Evolutionary conservation across 2,797 vertebrate species (phyloP).

Genomic region (Astyanax mexicanus): DNA sequence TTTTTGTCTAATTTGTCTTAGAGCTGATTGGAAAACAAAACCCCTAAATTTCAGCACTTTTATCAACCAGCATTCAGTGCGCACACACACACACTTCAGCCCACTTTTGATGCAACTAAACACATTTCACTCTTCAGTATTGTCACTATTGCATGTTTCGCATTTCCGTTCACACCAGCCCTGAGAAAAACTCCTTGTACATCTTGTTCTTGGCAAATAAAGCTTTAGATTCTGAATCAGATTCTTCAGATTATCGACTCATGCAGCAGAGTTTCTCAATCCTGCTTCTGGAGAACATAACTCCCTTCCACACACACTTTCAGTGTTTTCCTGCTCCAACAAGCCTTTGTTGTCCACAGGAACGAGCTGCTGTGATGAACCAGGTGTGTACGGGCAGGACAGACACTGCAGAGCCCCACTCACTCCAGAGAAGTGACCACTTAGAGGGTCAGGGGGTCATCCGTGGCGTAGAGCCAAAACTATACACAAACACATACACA

Average conservation of each 20-base stretch:
- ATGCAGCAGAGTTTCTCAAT: background rate
- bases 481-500: background rate
- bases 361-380: background rate
- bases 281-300: background rate
- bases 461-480: too few species aligned
- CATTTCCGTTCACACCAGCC: background rate
- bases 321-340: background rate
- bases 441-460: background rate
- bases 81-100: too few species aligned
- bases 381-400: background rate
- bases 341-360: background rate
- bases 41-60: too few species aligned
- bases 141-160: background rate
- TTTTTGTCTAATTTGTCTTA: too few species aligned
- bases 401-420: too few species aligned
- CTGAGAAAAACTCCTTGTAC: background rate
- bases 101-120: background rate
- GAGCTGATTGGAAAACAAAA: too few species aligned
- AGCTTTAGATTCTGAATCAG: background rate
- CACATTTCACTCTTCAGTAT: too few species aligned
- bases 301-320: background rate
- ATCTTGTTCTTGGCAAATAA: background rate
- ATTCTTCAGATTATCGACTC: background rate
- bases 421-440: too few species aligned
- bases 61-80: too few species aligned